Percentiles rank a stretch among this genome's conserved stretches.
phyloP scores from a whole-genome alignment of 2,797 vertebrate genomes.

The Setipinna tenuifilis region DNA sequence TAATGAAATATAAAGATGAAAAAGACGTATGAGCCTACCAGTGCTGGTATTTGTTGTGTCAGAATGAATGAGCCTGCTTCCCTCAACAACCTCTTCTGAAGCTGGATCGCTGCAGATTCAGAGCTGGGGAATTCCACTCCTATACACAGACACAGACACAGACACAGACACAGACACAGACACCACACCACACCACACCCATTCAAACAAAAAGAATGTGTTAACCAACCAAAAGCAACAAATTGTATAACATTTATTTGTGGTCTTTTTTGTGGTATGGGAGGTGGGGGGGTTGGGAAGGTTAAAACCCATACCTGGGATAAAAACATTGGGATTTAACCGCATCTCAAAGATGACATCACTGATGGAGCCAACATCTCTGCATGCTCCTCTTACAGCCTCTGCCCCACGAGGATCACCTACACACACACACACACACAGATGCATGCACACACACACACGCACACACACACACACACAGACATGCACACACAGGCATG shows the following conservation, averaged over 20 bases:
- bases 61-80: conserved; percentile 79
- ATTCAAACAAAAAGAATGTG: too few relatives aligned
- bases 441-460: conserved; percentile 26
- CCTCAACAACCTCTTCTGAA: conserved; percentile 76
- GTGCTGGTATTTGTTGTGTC: conserved; percentile 78
- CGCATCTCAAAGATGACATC: conserved; percentile 85
- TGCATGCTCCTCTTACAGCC: conserved; percentile 76
- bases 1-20: too few relatives aligned
- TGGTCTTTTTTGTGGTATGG: too few relatives aligned
- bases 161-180: background rate
- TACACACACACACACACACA: conserved; percentile 49
- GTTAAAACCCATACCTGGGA: conserved; percentile 66
- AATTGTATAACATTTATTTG: too few relatives aligned
- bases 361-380: conserved; percentile 78
- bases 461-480: background rate
- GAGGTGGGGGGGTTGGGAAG: too few relatives aligned
- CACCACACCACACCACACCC: background rate
- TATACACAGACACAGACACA: conserved; percentile 53
- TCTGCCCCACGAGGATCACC: conserved; percentile 70
- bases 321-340: conserved; percentile 78
- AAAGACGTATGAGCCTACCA: conserved; percentile 70
- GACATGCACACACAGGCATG: background rate
- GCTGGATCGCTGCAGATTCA: conserved; percentile 61
- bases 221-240: too few relatives aligned
- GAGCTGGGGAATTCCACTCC: conserved; percentile 72